Conservation (phyloP, 2,797 vertebrate species). For the Labeo calbasu region DNA sequence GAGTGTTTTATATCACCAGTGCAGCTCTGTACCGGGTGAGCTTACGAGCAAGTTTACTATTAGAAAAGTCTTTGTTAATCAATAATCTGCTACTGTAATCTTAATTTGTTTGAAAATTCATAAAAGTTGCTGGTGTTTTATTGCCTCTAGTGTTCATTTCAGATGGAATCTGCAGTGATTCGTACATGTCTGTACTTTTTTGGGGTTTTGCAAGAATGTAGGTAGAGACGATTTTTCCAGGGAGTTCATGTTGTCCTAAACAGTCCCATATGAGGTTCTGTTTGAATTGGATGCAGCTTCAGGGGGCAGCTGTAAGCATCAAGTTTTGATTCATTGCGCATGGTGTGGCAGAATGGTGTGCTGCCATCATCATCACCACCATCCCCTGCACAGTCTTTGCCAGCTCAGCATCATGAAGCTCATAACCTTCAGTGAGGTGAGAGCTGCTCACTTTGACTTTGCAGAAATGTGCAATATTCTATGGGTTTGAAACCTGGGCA, state of each 20-base stretch:
- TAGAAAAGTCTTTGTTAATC: not conserved
- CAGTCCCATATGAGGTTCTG: not conserved
- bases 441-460: slow-evolving; percentile 70
- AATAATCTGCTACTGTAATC: too few species aligned
- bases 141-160: too few species aligned
- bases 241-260: not conserved
- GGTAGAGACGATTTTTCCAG: not conserved
- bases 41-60: not conserved
- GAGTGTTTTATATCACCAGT: not conserved
- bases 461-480: slow-evolving; percentile 67
- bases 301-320: slow-evolving; percentile 5
- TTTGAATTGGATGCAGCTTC: not conserved
- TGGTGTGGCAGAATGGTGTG: slow-evolving; percentile 21
- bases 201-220: not conserved
- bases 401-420: slow-evolving; percentile 56
- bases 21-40: not conserved
- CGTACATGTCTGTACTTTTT: not conserved
- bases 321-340: slow-evolving; percentile 10
- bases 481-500: slow-evolving; percentile 62
- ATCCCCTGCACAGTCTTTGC: slow-evolving; percentile 21
- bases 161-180: not conserved
- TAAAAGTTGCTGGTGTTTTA: too few species aligned
- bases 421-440: slow-evolving; percentile 61
- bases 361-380: slow-evolving; percentile 16
- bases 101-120: too few species aligned